Evolutionary conservation across 2,888 invertebrate genomes (phyloP), one percentile per base, ranked within the genome.

Genomic region (Dendrolimus pini): DNA sequence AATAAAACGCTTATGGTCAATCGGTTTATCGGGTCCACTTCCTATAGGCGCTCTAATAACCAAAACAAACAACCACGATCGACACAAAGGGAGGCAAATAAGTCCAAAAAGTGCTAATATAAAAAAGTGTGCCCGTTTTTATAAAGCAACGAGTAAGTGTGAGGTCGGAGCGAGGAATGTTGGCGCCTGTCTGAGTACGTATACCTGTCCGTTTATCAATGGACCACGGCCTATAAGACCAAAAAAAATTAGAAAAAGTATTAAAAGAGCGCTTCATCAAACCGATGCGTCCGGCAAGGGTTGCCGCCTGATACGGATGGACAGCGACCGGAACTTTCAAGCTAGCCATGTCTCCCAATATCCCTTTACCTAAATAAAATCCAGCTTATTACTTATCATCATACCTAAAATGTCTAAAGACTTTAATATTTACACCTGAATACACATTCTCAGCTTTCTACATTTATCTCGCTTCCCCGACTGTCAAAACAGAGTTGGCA

Each of bases 141-240:
- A 86, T 89, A 85, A 79, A 75, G 78, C 82, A 75, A 75, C 84
- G 82, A 87, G 84, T 82, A 85, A 89, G 89, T 90, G 90, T 90
- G 90, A 89, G 89, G 90, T 89, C 90, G 90, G 77, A 79, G 69
- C 86, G 85, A 88, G 86, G 90, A 90, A 90, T 90, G 90, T 89
- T 90, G 90, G 90, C 90, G 90, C 90, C 90, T 83, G 89, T 88
- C 89, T 89, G 89, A 89, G 89, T 89, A 89, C 87, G 84, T 87
- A 88, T 90, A 89, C 89, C 89, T 89, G 90, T 90, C 84, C 85
- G 83, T 89, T 89, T 90, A 89, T 90, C 90, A 89, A 90, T 90
- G 90, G 87, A 77, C 85, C 83, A 77, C 75, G 83, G 80, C 83
- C 85, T 88, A 89, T 83, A 83, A 86, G 82, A 74, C 61, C 72